Conservation (phyloP, 2,797 vertebrate genomes). For the Microctenopoma stevenorrisi region DNA sequence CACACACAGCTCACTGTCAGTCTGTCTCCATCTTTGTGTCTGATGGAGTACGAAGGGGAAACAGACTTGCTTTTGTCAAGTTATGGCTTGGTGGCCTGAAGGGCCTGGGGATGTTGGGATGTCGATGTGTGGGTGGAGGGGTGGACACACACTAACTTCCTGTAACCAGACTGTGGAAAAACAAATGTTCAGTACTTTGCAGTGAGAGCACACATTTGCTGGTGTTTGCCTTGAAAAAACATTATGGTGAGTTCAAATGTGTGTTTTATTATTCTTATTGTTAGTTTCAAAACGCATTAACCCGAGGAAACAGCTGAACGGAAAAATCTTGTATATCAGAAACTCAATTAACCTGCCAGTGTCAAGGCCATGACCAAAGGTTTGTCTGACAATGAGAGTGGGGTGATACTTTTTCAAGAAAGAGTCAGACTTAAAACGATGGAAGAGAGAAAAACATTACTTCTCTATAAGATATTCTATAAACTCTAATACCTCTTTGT, state of each 20-base stretch:
- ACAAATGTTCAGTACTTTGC: conserved; percentile 13
- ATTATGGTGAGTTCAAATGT: conserved; percentile 1
- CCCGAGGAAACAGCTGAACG: too few species aligned
- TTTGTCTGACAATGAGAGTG: not conserved
- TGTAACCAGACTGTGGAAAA: conserved; percentile 30
- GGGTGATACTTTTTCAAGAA: not conserved
- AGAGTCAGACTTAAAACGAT: conserved; percentile 12
- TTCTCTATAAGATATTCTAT: too few species aligned
- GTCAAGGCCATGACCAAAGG: not conserved
- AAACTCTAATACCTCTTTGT: too few species aligned
- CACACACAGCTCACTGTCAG: conserved; percentile 51
- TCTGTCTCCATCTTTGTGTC: conserved; percentile 46
- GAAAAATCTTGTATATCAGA: not conserved
- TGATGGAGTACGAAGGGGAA: conserved; percentile 25
- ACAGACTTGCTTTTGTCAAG: conserved; percentile 67
- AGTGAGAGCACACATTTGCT: not conserved
- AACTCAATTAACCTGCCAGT: conserved; percentile 24
- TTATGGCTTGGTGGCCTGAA: conserved; percentile 1
- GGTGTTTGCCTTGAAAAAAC: conserved; percentile 20
- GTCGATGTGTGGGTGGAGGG: not conserved
- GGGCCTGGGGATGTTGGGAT: not conserved
- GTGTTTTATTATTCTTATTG: not conserved
- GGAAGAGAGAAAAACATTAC: too few species aligned
- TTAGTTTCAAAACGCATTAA: not conserved
- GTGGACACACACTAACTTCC: conserved; percentile 41